phyloP scores from a whole-genome alignment of 2,888 invertebrate species.

The Diaprepes abbreviatus region DNA sequence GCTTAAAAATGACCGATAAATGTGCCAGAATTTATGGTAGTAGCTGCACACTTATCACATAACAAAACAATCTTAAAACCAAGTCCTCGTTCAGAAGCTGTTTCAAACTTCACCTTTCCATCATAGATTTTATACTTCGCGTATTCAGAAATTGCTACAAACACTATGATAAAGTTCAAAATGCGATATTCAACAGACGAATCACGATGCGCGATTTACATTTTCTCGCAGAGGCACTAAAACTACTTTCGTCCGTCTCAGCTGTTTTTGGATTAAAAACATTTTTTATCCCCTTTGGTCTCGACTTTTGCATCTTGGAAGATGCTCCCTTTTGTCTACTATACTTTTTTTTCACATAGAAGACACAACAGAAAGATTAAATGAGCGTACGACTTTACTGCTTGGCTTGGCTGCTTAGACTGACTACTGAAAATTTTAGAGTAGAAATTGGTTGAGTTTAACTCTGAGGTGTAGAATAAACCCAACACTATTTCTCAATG shows the following conservation, averaged over 20 bases:
- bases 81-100: neutral
- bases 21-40: neutral
- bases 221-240: too few species aligned
- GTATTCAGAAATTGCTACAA: neutral
- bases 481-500: too few species aligned
- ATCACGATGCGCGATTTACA: neutral
- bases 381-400: too few species aligned
- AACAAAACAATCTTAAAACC: neutral
- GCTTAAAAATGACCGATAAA: neutral
- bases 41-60: neutral
- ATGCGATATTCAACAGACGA: neutral
- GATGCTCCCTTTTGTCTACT: too few species aligned
- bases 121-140: neutral
- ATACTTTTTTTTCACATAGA: too few species aligned
- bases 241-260: too few species aligned
- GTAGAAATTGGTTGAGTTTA: too few species aligned
- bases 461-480: too few species aligned
- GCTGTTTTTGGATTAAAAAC: neutral
- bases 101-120: neutral
- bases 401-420: too few species aligned
- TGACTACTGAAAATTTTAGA: too few species aligned
- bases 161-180: neutral
- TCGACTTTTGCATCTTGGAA: neutral
- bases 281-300: neutral
- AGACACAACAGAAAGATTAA: too few species aligned